Base-by-base conservation (phyloP, 2,888 invertebrate species). In the Agriopis aurantiaria region DNA sequence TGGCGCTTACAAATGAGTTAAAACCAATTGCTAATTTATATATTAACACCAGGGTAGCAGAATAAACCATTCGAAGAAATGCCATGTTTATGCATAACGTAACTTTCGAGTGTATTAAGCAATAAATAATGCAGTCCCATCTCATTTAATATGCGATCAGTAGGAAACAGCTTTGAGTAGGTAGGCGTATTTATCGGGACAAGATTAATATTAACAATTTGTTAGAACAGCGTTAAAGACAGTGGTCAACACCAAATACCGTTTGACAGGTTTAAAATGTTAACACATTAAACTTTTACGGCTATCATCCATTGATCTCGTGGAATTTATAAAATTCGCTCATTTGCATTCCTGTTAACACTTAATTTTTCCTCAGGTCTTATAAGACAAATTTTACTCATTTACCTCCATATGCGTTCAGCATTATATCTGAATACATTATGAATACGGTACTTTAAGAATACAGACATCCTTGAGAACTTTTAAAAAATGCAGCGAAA, bases 61-160 rank as follows among this genome's bases (percentile, higher is more conserved):
- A 43, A 68, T 68, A 76, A 75, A 73, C 68, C 69, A 67, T 77
- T 76, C 70, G 66, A 77, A 74, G 78, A 82, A 78, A 65, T 73
- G 71, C 74, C 74, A 80, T 82, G 80, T 79, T 79, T 82, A 82
- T 82, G 79, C 79, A 81, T 78, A 80, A 76, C 79, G 78, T 71
- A 75, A 81, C 83, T 83, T 82, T 83, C 77, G 75, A 84, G 55
- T 52, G 77, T 73, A 80, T 78, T 83, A 80, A 81, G 75, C 77
- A 71, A 81, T 81, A 77, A 78, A 77, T 80, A 75, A 79, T 78
- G 74, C 72, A 72, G 79, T 76, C 81, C 80, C 76, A 65, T 67
- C 72, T 69, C 75, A 80, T 77, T 83, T 80, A 75, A 76, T 79
- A 79, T 77, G 77, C 76, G 76, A 75, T 75, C 79, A 75, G 76